Conservation (phyloP, 2,797 vertebrate genomes). For the Staurois parvus region DNA sequence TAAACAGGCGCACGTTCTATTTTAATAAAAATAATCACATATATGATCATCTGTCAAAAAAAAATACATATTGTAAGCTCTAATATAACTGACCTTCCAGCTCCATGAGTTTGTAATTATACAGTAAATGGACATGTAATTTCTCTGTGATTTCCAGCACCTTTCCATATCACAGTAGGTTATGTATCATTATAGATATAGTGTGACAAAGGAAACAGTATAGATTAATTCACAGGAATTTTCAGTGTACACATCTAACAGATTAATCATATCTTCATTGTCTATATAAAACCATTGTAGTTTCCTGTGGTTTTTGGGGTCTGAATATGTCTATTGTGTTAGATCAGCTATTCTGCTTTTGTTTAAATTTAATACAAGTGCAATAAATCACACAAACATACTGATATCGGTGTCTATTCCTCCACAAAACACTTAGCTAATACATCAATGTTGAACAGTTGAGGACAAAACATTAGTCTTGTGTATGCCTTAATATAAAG, state of each 20-base stretch:
- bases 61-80: too few relatives aligned
- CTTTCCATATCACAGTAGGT: background rate
- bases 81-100: too few relatives aligned
- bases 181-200: background rate
- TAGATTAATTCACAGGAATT: background rate
- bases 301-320: background rate
- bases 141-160: background rate
- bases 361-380: background rate
- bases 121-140: too few relatives aligned
- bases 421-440: background rate
- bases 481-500: background rate
- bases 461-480: constrained; percentile 47
- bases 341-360: background rate
- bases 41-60: too few relatives aligned
- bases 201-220: background rate
- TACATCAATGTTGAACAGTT: constrained; percentile 19
- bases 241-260: background rate
- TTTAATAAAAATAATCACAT: too few relatives aligned
- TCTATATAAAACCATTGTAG: background rate
- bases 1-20: too few relatives aligned
- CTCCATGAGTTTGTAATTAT: too few relatives aligned
- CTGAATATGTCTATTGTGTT: background rate
- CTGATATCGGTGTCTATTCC: constrained; percentile 4
- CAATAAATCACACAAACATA: constrained; percentile 23
- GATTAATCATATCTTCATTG: background rate